These are phyloP conservation scores for Takifugu ocellatus DNA, from an alignment of 2,797 vertebrate genomes.

Conservation along the genomic window DNA sequence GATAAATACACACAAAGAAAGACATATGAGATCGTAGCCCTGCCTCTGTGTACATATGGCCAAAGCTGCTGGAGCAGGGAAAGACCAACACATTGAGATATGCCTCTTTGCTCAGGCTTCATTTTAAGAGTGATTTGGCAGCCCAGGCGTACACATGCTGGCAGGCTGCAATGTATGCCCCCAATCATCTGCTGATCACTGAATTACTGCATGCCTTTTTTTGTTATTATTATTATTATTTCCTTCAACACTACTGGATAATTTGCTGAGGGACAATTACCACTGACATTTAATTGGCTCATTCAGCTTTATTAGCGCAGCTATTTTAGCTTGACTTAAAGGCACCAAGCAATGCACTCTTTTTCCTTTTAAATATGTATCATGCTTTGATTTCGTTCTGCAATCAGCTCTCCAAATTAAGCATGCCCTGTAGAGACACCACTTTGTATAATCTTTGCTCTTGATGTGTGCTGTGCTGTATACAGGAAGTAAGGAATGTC, in stretches of 20 bases:
- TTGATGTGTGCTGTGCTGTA: conserved; percentile 11
- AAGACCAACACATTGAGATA: conserved; percentile 70
- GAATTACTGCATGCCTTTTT: conserved; percentile 42
- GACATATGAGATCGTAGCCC: conserved; percentile 64
- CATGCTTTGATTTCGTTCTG: conserved; percentile 9
- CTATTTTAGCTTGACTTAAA: conserved; percentile 28
- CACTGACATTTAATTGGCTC: conserved; percentile 33
- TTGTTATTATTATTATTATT: conserved; percentile 9
- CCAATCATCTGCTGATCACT: conserved; percentile 64
- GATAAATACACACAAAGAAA: conserved; percentile 67
- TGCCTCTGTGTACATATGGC: conserved; percentile 67
- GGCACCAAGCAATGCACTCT: conserved; percentile 1
- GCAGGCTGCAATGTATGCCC: conserved; percentile 57
- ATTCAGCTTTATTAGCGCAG: conserved; percentile 25
- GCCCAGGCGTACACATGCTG: conserved; percentile 54
- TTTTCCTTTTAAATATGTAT: conserved; percentile 19
- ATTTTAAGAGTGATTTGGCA: conserved; percentile 70
- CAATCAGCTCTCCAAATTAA: conserved; percentile 4
- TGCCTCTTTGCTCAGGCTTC: conserved; percentile 61
- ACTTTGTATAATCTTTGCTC: conserved; percentile 23
- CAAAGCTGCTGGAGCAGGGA: conserved; percentile 52
- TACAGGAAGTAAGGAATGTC: conserved; percentile 56
- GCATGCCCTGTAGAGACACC: conserved; percentile 2
- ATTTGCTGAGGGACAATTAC: conserved; percentile 41
- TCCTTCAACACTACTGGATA: conserved; percentile 43